Conservation (phyloP, 92 coral and sea anemone genomes). For the Scolanthus callimorphus region DNA sequence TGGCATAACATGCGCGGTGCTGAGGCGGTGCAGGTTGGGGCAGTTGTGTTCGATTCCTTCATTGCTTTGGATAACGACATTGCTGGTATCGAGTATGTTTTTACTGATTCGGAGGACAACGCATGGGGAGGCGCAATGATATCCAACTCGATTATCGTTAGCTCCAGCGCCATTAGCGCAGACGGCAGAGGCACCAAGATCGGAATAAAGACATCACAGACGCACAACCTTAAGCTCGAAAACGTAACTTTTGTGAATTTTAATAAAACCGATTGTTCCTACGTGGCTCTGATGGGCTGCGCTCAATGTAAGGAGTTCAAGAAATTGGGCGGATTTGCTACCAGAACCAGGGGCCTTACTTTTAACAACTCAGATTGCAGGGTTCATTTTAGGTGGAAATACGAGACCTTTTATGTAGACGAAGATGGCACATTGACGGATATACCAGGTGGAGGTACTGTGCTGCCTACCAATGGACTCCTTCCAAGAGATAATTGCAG, state of each 20-base stretch:
- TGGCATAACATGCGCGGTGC: constrained; percentile 95
- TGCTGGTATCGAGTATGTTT: constrained; percentile 91
- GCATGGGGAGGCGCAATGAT: constrained; percentile 92
- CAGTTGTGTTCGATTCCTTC: constrained; percentile 58
- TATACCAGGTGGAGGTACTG: constrained; percentile 60
- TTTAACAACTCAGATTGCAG: constrained; percentile 60
- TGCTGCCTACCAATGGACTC: constrained; percentile 67
- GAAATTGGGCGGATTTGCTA: constrained; percentile 80
- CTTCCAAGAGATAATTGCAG: constrained; percentile 71
- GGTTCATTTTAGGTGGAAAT: constrained; percentile 69
- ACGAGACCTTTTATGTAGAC: constrained; percentile 71
- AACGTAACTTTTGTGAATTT: constrained; percentile 84
- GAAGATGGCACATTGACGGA: constrained; percentile 84
- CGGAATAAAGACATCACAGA: constrained; percentile 79
- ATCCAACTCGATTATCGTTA: constrained; percentile 61
- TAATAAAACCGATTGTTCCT: constrained; percentile 64
- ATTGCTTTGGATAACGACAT: constrained; percentile 80
- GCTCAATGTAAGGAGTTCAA: constrained; percentile 79
- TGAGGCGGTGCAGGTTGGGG: constrained; percentile 82
- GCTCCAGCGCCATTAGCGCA: constrained; percentile 65
- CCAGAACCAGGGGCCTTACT: constrained; percentile 42
- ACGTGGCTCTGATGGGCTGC: constrained; percentile 45
- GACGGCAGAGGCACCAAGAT: constrained; percentile 60
- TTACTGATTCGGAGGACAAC: constrained; percentile 46
- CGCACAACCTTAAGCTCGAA: constrained; percentile 58